These are phyloP conservation scores for Blastobasis adustella DNA, from an alignment of 2,888 invertebrate species.

Conservation along the genomic window DNA sequence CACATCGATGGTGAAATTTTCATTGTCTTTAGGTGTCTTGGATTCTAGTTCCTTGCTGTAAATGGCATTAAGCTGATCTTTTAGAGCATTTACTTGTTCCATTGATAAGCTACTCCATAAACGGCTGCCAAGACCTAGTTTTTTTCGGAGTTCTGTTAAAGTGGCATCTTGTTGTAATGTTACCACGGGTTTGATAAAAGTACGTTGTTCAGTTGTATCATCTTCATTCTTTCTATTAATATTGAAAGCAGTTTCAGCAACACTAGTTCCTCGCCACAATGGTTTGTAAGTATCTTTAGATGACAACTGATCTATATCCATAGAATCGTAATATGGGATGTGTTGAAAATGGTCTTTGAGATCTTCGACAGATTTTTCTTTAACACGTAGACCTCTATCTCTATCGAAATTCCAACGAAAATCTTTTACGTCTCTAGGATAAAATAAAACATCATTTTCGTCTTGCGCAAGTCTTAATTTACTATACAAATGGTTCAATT, in stretches of 20 bases:
- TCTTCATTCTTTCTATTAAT: conserved; percentile 77
- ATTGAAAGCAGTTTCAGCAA: conserved; percentile 84
- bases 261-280: conserved; percentile 88
- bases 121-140: conserved; percentile 80
- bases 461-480: conserved; percentile 86
- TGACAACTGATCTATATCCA: conserved; percentile 53
- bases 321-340: conserved; percentile 69
- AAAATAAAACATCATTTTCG: conserved; percentile 89
- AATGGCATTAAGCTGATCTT: conserved; percentile 86
- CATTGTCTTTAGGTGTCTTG: conserved; percentile 47
- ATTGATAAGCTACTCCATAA: conserved; percentile 89
- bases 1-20: conserved; percentile 79
- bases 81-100: conserved; percentile 87
- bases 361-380: conserved; percentile 92
- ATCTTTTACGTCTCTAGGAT: conserved; percentile 82
- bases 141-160: conserved; percentile 58
- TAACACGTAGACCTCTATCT: conserved; percentile 85
- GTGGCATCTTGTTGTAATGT: conserved; percentile 51
- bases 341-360: conserved; percentile 85
- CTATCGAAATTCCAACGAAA: conserved; percentile 84
- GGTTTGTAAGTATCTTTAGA: conserved; percentile 84
- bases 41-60: conserved; percentile 78
- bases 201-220: conserved; percentile 40
- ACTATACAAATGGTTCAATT: conserved; percentile 83
- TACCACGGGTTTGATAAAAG: conserved; percentile 35